Evolutionary conservation across 2,888 invertebrate species (phyloP), one percentile per base, ranked within the genome.

Genomic region (Zonitis immaculata): DNA sequence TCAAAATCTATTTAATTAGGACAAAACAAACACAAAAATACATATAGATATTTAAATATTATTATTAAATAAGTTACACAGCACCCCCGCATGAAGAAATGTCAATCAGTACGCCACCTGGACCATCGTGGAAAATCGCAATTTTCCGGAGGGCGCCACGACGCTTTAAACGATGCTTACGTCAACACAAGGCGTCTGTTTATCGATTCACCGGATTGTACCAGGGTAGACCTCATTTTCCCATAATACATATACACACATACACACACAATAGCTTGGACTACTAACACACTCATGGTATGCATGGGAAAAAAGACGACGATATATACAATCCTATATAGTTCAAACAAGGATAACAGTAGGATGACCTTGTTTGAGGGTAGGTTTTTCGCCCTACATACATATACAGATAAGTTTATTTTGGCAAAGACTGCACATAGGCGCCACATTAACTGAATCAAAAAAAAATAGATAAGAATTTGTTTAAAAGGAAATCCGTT

Each of bases 51-150:
- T 60, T 56, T 61, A 57, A 61, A 63, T n/a, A n/a, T n/a, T 65
- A 60, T 62, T 58, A 62, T 35, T 59, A 61, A 55, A 60, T 60
- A 65, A 66, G 55, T 62, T 66, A 60, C 68, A 70, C 68, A 65
- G 68, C 67, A 69, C 66, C 56, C 64, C 70, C 69, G 68, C 69
- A 73, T 71, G 70, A 70, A 72, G 70, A 75, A 73, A 74, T 71
- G 75, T 76, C 75, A 74, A 75, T 74, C 74, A 72, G 73, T 67
- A 68, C 71, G 71, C 72, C 76, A 75, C 74, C 75, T 74, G 75
- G 73, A 69, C 66, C 64, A 66, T 73, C 76, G 76, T 69, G 54
- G 52, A 50, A 52, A 62, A 62, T 73, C 76, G 76, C 67, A 54
- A 48, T 60, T 61, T 66, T 68, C 69, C 74, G 74, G 66, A 59